Conservation (phyloP, 2,797 vertebrate species). For the Catostomus latipinnis region DNA sequence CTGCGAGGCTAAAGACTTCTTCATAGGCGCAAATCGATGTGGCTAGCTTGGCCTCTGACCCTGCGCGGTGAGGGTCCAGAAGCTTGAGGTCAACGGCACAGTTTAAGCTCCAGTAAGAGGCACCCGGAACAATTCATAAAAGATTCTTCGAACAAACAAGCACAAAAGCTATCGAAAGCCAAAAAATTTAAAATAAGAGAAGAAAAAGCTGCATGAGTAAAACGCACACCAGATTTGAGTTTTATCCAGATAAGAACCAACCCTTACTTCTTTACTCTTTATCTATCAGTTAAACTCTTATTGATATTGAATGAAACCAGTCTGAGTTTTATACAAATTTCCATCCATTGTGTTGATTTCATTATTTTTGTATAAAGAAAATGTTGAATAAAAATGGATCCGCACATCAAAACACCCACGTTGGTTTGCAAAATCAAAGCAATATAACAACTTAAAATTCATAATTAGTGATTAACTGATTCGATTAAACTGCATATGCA, state of each 20-base stretch:
- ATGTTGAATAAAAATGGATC: too few species aligned
- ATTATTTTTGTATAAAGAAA: too few species aligned
- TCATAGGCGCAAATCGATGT: constrained; percentile 74
- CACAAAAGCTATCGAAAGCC: constrained; percentile 40
- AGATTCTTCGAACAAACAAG: constrained; percentile 19
- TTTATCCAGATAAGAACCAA: constrained; percentile 8
- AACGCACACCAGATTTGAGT: background rate
- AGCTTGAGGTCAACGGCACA: constrained; percentile 68
- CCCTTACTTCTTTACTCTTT: background rate
- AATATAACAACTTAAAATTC: too few species aligned
- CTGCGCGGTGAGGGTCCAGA: constrained; percentile 62
- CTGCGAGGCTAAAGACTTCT: constrained; percentile 71
- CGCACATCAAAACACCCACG: too few species aligned
- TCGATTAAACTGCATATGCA: too few species aligned
- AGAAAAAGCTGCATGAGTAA: constrained; percentile 7
- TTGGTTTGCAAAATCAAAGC: too few species aligned
- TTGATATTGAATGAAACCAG: too few species aligned
- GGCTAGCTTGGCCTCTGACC: constrained; percentile 80
- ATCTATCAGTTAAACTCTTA: too few species aligned
- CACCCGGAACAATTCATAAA: constrained; percentile 64
- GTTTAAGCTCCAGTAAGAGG: constrained; percentile 74
- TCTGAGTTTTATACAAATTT: too few species aligned
- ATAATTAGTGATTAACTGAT: too few species aligned
- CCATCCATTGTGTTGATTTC: too few species aligned
- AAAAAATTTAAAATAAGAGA: background rate